Evolutionary conservation across 2,888 invertebrate genomes (phyloP), one percentile per base, ranked within the genome.

Genomic region (Aporophyla nigra): DNA sequence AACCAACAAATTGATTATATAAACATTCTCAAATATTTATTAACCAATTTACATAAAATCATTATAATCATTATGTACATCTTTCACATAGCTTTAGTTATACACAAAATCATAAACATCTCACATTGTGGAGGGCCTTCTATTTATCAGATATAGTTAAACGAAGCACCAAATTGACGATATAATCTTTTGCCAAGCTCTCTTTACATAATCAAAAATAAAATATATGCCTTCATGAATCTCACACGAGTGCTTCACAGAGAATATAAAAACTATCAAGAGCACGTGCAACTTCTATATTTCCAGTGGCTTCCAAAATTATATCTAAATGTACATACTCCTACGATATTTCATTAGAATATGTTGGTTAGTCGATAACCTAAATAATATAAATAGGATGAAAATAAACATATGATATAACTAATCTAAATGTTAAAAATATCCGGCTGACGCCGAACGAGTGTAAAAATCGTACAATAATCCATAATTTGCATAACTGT

Each of bases 11-110:
- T 91, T 94, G 96, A 96, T 96, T 96, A 96, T 96, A 96, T 96
- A 96, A 96, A 96, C 96, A 96, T 96, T 96, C 92, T 96, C 96
- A 96, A 96, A 96, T 96, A 96, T 96, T 96, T 96, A 96, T 96
- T 96, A 96, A 96, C 96, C 96, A 96, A 96, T 96, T 96, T 96
- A 96, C 96, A 96, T 96, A 96, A 96, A 96, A 95, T 94, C 93
- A 94, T 94, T 94, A 94, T 95, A 94, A 92, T 93, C 90, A 92
- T 95, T 96, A 96, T 96, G 94, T 96, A 96, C 96, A 96, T 95
- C 94, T 96, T 93, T 96, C 95, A 93, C 94, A 94, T 96, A 96
- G 96, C 94, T 95, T 94, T 94, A 95, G 94, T 94, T 94, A 94
- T 94, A 96, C 93, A 95, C 93, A 94, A 94, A 95, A 94, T 93